Evolutionary conservation across 2,888 invertebrate genomes (phyloP).

Genomic region (Leptura quadrifasciata): DNA sequence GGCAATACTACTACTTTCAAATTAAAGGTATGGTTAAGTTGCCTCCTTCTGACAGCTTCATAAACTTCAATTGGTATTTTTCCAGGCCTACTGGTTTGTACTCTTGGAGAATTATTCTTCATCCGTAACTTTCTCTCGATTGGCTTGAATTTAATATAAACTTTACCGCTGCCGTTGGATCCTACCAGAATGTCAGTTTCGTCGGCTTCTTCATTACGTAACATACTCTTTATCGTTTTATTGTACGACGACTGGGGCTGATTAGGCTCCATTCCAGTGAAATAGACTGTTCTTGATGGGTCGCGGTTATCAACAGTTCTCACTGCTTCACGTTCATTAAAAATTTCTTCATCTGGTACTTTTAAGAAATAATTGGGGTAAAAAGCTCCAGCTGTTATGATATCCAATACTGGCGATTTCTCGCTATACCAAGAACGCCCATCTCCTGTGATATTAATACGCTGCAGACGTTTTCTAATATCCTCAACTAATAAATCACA

Average conservation of each 20-base stretch:
- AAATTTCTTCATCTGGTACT: conserved; percentile 74
- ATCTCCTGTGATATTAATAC: conserved; percentile 78
- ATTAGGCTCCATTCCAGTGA: conserved; percentile 76
- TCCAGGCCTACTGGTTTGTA: conserved; percentile 76
- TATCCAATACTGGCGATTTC: conserved; percentile 80
- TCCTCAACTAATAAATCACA: conserved; percentile 84
- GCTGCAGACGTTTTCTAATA: conserved; percentile 78
- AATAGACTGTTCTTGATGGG: conserved; percentile 86
- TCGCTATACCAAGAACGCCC: conserved; percentile 75
- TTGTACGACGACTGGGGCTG: conserved; percentile 85
- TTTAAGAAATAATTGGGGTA: conserved; percentile 93
- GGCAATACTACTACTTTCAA: conserved; percentile 78
- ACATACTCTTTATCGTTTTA: conserved; percentile 78
- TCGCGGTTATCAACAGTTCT: conserved; percentile 83
- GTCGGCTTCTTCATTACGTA: conserved; percentile 71
- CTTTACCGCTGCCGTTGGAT: conserved; percentile 77
- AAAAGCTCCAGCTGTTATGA: conserved; percentile 89
- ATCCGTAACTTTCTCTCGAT: conserved; percentile 60
- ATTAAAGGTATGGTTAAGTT: conserved; percentile 75
- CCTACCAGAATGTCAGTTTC: conserved; percentile 76
- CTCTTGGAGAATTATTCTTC: conserved; percentile 68
- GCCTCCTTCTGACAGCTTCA: conserved; percentile 83
- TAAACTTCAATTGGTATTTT: conserved; percentile 82
- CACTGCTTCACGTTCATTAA: conserved; percentile 81
- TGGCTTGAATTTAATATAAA: conserved; percentile 81